Base-by-base conservation (phyloP, 2,113 vertebrate genomes). In the Peromyscus californicus region DNA sequence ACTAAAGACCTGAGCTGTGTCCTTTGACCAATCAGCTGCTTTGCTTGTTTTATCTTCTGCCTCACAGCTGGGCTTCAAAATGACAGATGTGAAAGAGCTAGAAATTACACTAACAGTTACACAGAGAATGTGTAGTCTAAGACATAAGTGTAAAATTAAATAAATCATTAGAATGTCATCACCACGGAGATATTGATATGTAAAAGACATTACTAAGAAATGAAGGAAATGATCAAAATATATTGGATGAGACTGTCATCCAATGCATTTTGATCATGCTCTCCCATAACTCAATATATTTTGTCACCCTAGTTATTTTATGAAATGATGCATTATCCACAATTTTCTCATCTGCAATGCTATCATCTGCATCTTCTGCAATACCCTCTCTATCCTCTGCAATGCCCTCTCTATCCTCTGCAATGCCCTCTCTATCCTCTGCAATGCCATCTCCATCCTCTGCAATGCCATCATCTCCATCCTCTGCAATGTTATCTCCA, bases 41-140 rank as follows among this genome's bases (percentile, higher is more conserved):
- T 92, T 83, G 22, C 29, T 83, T 83, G 4, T 9, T 89, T 70
- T 87, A 36, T 67, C 86, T 90, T 97, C 84, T 97, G 9, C 69
- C 51, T 90, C 78, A 21, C 33, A 95, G 7, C 5, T 93, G 59
- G 39, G 36, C 22, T 89, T 70, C 33, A 54, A 39, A 94, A 76
- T 75, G n/a, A 36, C 78, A 36, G 80, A 79, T 78, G 31, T 54
- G 75, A 82, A 31, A 78, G 70, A 65, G 16, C 78, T 22, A 96
- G 61, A 70, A 9, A 76, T 91, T 45, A 76, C 39, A 39, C 0
- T 33, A 45, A 69, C 31, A 63, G 22, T 78, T 24, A n/a, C 42
- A 91, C 80, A 29, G 39, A 75, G 6, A 76, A 70, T 39, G 61
- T 70, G 15, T 17, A n/a, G 72, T 61, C 54, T 88, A 70, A 92